Evolutionary conservation across 2,113 vertebrate species (phyloP), one percentile per base, ranked within the genome.

Genomic region (Arizona elegans): DNA sequence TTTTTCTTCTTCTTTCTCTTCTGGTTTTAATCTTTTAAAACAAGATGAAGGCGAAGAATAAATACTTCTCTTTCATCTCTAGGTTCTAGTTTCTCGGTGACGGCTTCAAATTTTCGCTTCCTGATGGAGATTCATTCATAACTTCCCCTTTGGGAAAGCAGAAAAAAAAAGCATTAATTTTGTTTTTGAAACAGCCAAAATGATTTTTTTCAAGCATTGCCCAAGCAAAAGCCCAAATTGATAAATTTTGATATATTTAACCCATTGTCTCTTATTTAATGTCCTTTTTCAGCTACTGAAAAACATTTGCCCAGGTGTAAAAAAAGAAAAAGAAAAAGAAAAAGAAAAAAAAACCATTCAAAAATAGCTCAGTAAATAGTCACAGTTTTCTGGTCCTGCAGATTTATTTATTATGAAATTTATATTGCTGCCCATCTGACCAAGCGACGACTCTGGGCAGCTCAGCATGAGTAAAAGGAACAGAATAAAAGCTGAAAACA

Each of bases 101-200:
- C 94, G 94, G 94, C 94, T 92, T 96, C 94, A 95, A 96, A 47
- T 95, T 96, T 96, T 95, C 94, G 95, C 96, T 97, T 97, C 96
- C 96, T 95, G 96, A 95, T 95, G 96, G 59, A 95, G 94, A 96
- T 96, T 97, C 96, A 96, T 96, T 97, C 96, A 96, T 86, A 96
- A 96, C 96, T 96, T 96, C 96, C 96, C 96, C 96, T 97, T 92
- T 50, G 21, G 24, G 24, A 50, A 43, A 54, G 43, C 47, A 43
- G 62, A 85, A 15, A 19, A 13, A 23, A 19, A 62, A 54, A 15
- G 1, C 15, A 65, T 55, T 55, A 26, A 1, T 85, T 21, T 38
- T 55, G 43, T 6, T 7, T 47, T 17, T 93, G 29, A 33, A 70
- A 33, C 5, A 70, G 29, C 13, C 65, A 70, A 70, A 59, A 6